phyloP scores from a whole-genome alignment of 2,113 vertebrate genomes.

The Pedetes capensis region DNA sequence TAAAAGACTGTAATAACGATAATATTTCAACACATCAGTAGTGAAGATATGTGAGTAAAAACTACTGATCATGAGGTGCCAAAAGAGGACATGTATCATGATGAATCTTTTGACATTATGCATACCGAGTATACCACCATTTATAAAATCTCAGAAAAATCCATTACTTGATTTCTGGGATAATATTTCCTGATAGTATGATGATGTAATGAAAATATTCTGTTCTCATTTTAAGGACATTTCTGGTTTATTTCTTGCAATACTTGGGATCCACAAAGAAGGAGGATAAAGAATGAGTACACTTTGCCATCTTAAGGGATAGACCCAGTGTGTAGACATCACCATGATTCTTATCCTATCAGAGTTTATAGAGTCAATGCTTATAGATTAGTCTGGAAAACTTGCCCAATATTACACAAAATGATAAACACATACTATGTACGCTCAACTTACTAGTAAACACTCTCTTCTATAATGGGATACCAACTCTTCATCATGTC shows the following conservation, averaged over 20 bases:
- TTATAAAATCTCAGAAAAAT: neutral
- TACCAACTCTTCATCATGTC: conserved; percentile 92
- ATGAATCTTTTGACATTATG: neutral
- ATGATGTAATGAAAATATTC: neutral
- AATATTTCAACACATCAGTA: neutral
- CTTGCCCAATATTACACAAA: neutral
- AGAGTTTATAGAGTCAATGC: neutral
- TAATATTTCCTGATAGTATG: neutral
- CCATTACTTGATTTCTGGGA: neutral
- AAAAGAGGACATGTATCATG: neutral
- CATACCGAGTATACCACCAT: neutral
- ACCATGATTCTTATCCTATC: neutral
- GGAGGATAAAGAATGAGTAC: neutral
- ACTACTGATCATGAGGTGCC: neutral
- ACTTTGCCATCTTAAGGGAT: neutral
- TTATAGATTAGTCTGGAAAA: neutral
- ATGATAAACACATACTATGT: neutral
- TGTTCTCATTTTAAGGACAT: neutral
- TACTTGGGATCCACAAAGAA: neutral
- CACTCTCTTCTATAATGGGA: conserved; percentile 95
- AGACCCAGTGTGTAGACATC: neutral
- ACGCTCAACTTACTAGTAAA: conserved; percentile 91
- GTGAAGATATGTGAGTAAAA: neutral
- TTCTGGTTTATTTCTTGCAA: neutral
- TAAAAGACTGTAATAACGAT: neutral